phyloP scores from a whole-genome alignment of 2,888 invertebrate genomes.

The Nymphalis c-album region DNA sequence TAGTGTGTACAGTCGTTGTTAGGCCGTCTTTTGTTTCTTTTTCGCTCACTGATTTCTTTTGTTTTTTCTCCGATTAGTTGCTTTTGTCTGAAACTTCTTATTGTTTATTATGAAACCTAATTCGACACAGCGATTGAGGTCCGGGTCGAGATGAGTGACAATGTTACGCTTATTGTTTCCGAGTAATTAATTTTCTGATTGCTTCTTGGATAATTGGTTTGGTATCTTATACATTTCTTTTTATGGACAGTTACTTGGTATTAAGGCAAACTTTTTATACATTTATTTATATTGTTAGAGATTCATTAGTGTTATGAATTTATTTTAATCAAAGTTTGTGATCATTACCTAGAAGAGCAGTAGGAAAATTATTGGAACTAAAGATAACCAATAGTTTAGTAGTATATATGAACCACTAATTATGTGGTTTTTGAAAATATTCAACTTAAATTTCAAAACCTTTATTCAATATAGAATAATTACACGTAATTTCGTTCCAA shows the following conservation, averaged over 20 bases:
- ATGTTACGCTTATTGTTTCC: constrained; percentile 28
- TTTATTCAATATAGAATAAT: too few relatives aligned
- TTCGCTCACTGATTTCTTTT: constrained; percentile 45
- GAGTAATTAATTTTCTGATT: constrained; percentile 35
- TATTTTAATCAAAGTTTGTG: too few relatives aligned
- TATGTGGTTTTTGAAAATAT: too few relatives aligned
- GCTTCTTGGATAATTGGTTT: constrained; percentile 19
- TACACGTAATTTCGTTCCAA: too few relatives aligned
- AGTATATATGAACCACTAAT: too few relatives aligned
- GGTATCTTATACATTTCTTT: constrained; percentile 1
- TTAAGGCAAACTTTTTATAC: not conserved
- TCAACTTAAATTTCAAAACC: too few relatives aligned
- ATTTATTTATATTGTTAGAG: too few relatives aligned
- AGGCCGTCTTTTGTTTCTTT: constrained; percentile 41
- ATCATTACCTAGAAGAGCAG: too few relatives aligned
- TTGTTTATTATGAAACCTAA: constrained; percentile 46
- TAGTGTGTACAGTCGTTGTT: constrained; percentile 40
- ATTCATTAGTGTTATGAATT: too few relatives aligned
- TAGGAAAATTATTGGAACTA: too few relatives aligned
- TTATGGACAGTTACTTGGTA: not conserved
- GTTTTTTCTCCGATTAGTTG: constrained; percentile 45
- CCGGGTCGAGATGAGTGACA: constrained; percentile 26
- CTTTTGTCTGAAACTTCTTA: constrained; percentile 43
- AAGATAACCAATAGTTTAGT: too few relatives aligned
- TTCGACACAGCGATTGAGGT: constrained; percentile 41